Evolutionary conservation across 1,140 invertebrate species (phyloP).

Genomic region (Danaus plexippus): DNA sequence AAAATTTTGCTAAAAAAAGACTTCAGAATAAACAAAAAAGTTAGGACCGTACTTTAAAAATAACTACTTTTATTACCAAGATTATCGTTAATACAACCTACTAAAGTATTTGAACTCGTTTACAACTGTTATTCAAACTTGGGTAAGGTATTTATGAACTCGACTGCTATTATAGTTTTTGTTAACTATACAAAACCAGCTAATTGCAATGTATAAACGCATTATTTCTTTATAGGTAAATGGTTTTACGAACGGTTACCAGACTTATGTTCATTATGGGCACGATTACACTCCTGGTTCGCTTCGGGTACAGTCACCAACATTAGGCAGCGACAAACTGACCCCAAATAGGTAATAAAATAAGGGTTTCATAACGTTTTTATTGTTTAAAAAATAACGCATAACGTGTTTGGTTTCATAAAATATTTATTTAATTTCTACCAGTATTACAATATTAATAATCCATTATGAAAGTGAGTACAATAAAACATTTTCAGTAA

Average conservation of each 20-base stretch:
- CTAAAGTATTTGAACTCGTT: no score
- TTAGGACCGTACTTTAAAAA: no score
- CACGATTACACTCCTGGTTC: constrained; percentile 62
- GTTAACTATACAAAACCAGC: no score
- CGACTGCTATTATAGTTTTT: no score
- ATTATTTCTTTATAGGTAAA: constrained; percentile 50
- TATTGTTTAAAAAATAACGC: constrained; percentile 2
- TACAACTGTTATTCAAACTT: no score
- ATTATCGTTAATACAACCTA: no score
- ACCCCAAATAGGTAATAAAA: constrained; percentile 55
- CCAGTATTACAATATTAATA: constrained; percentile 3
- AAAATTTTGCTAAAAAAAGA: no score
- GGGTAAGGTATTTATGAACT: no score
- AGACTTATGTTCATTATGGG: constrained; percentile 62
- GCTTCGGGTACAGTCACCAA: constrained; percentile 53
- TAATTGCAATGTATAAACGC: no score
- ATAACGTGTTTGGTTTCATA: neutral
- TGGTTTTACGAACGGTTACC: constrained; percentile 65
- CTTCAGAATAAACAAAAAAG: no score
- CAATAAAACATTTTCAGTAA: neutral
- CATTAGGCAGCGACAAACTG: constrained; percentile 48
- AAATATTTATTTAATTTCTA: constrained; percentile 1
- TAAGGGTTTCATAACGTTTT: constrained; percentile 6
- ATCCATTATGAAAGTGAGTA: neutral
- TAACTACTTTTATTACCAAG: no score